Conservation (phyloP, 1,140 invertebrate genomes). For the Drosophila willistoni region DNA sequence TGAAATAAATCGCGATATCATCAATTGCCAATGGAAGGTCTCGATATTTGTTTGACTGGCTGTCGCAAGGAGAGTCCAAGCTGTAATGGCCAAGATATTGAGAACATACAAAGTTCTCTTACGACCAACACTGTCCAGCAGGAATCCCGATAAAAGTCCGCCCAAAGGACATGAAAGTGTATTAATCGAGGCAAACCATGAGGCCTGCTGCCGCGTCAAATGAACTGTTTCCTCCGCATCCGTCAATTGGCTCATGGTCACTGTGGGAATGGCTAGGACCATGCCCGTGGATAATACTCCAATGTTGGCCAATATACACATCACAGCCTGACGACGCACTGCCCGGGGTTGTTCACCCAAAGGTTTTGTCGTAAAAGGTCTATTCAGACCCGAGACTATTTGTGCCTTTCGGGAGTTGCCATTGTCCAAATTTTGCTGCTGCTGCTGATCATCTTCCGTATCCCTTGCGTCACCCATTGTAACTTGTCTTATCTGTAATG, state of each 20-base stretch:
- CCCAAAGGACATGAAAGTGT: constrained; percentile 75
- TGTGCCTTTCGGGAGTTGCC: constrained; percentile 26
- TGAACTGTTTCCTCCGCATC: constrained; percentile 45
- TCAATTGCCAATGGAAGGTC: constrained; percentile 64
- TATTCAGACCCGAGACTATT: constrained; percentile 57
- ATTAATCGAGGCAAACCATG: constrained; percentile 80
- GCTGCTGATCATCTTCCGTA: constrained; percentile 22
- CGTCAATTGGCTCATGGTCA: constrained; percentile 59
- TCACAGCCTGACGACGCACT: constrained; percentile 62
- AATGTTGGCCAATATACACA: constrained; percentile 74
- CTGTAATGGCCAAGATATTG: constrained; percentile 62
- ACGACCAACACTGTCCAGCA: constrained; percentile 73
- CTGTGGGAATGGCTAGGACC: constrained; percentile 68
- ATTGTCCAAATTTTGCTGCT: constrained; percentile 21
- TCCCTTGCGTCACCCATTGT: constrained; percentile 15
- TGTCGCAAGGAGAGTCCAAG: constrained; percentile 72
- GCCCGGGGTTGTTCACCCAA: constrained; percentile 69
- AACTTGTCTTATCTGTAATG: constrained; percentile 4
- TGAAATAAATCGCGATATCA: constrained; percentile 65
- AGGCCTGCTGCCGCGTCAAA: constrained; percentile 50
- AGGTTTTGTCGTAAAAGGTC: constrained; percentile 40
- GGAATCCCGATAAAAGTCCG: constrained; percentile 63
- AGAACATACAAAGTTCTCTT: constrained; percentile 69
- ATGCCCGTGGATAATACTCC: constrained; percentile 72
- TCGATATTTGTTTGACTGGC: constrained; percentile 32